These are phyloP conservation scores for Onychostruthus taczanowskii DNA, from an alignment of 2,113 vertebrate species.

Conservation along the genomic window DNA sequence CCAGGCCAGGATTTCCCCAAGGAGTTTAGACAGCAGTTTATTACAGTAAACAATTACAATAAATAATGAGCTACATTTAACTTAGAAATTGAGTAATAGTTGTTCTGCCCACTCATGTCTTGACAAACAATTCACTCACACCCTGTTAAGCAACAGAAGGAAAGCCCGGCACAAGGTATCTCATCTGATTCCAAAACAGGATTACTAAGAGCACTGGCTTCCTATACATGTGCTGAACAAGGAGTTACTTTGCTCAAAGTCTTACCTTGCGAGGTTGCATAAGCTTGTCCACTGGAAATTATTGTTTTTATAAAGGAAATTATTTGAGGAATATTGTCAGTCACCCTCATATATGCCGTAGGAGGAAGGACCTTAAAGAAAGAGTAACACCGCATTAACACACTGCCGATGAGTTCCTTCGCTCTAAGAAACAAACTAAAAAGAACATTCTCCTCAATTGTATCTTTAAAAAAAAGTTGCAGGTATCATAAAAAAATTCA, in stretches of 20 bases:
- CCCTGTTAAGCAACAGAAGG: neutral
- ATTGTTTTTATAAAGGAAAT: constrained; percentile 86
- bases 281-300: constrained; percentile 84
- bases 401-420: neutral
- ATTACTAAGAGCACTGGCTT: neutral
- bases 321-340: constrained; percentile 90
- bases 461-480: neutral
- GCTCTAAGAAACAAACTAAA: neutral
- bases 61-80: neutral
- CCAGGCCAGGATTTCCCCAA: neutral
- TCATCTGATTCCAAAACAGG: neutral
- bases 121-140: neutral
- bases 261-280: constrained; percentile 83
- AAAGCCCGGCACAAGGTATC: neutral
- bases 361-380: constrained; percentile 86
- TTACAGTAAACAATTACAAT: neutral
- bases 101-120: neutral
- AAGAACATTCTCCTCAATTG: neutral
- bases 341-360: constrained; percentile 87
- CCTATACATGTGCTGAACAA: neutral
- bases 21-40: neutral
- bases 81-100: neutral
- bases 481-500: neutral
- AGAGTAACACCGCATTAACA: neutral
- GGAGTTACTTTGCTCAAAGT: neutral